A percentile compares a stretch with the other conserved stretches of the same genome.
These are phyloP conservation scores for Microctenopoma steveboyesi DNA, from an alignment of 2,797 vertebrate species.

Conservation along the genomic window DNA sequence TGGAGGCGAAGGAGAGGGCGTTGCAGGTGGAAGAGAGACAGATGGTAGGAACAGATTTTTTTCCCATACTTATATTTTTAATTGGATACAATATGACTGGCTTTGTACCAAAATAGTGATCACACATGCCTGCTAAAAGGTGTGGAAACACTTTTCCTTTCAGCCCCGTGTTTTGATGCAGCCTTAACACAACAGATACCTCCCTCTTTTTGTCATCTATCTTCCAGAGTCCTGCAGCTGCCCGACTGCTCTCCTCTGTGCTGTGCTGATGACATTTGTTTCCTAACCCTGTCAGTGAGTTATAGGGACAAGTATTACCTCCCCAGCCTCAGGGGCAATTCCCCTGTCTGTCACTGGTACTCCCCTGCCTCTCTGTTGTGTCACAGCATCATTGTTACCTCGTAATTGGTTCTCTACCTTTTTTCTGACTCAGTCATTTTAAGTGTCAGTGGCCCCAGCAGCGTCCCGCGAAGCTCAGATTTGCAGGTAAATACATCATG, in stretches of 20 bases:
- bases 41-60: conserved; percentile 52
- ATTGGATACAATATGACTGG: conserved; percentile 35
- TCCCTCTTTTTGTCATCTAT: conserved; percentile 4
- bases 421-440: conserved; percentile 21
- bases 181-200: neutral
- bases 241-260: conserved; percentile 23
- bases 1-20: conserved; percentile 31
- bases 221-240: conserved; percentile 41
- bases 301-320: conserved; percentile 21
- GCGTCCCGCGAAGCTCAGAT: neutral
- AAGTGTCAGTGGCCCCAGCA: conserved; percentile 15
- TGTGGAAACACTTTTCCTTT: conserved; percentile 34
- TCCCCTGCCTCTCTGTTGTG: conserved; percentile 7
- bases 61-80: conserved; percentile 33
- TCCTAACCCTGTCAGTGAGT: conserved; percentile 56
- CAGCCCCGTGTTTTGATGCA: conserved; percentile 9
- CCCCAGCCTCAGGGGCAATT: conserved; percentile 36
- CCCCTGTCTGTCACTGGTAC: conserved; percentile 43
- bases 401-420: conserved; percentile 26
- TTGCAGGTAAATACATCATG: conserved; percentile 8
- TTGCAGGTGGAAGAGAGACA: conserved; percentile 64
- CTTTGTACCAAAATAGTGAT: conserved; percentile 44
- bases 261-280: conserved; percentile 56
- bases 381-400: conserved; percentile 16
- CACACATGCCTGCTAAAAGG: conserved; percentile 38